Base-by-base conservation (phyloP, 1,140 invertebrate genomes). In the Euwallacea similis region DNA sequence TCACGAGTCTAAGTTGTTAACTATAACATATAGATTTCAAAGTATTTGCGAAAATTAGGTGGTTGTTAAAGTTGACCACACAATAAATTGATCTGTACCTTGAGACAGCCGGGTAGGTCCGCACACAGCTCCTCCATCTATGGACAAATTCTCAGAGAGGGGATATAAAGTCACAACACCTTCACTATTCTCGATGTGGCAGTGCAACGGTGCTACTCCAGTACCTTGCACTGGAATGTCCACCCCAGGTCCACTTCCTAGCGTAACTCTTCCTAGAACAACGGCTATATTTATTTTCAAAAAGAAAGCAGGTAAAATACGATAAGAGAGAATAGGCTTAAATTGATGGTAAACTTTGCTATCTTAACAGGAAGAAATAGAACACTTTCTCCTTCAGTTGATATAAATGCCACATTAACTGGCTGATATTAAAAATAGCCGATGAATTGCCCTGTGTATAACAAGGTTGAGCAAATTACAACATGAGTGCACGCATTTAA, bases 81-180 rank as follows among this genome's bases (percentile, higher is more conserved):
- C 21, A 33, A 33, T 33, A 33, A 33, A 33, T 33, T 11, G 6
- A 13, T 2, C 41, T 55, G 82, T 84, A 93, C 93, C 93, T 88
- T 94, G 93, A 15, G 88, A 87, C 15, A 94, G 84, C 73, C 90
- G 82, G 10, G 88, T 88, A 0, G 91, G 87, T 50, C 85, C 84
- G 59, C 85, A 85, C 58, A 91, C 85, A 11, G 83, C 81, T 42
- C 87, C 75, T 16, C 90, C 90, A 82, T 95, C 92, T 50, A 94
- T 85, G 59, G 87, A 85, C 50, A 90, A 88, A 76, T 84, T 86
- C 47, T 88, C 88, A 67, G 88, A 88, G 70, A 90, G 82, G 1
- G 94, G 92, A 78, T 91, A 88, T 47, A 96, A 83, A 6, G 89
- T 93, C 63, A 96, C 92, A 64, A 92, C 87, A 54, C 91, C 92